These are phyloP conservation scores for Caenorhabditis brenneri DNA, from an alignment of 1,140 invertebrate species.

Conservation along the genomic window DNA sequence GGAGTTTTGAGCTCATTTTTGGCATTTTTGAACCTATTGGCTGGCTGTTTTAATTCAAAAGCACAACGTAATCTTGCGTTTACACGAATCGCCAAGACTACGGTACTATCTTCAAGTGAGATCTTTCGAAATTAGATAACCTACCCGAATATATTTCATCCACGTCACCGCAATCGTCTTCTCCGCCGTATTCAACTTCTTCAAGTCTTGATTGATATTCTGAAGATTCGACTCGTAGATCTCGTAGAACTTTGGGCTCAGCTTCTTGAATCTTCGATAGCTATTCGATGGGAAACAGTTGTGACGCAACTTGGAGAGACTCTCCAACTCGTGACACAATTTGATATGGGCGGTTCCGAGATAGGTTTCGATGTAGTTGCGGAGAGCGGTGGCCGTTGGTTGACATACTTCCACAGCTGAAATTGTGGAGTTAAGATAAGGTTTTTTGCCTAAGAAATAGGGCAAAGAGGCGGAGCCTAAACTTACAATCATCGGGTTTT, in stretches of 20 bases:
- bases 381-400: background rate
- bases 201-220: background rate
- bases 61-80: no score
- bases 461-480: no score
- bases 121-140: background rate
- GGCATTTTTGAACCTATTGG: no score
- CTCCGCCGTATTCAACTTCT: background rate
- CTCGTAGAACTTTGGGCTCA: background rate
- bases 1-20: no score
- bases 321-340: background rate
- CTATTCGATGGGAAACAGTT: background rate
- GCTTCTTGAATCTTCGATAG: background rate
- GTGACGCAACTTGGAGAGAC: background rate
- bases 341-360: background rate
- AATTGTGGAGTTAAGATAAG: background rate
- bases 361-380: background rate
- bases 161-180: background rate
- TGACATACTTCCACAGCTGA: background rate
- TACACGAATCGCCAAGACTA: no score
- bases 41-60: no score
- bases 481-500: slow-evolving; percentile 48
- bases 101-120: no score
- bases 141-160: background rate
- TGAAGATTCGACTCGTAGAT: background rate
- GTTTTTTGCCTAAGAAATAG: background rate